phyloP scores from a whole-genome alignment of 2,797 vertebrate genomes.

The Schizopygopsis pylzovi region DNA sequence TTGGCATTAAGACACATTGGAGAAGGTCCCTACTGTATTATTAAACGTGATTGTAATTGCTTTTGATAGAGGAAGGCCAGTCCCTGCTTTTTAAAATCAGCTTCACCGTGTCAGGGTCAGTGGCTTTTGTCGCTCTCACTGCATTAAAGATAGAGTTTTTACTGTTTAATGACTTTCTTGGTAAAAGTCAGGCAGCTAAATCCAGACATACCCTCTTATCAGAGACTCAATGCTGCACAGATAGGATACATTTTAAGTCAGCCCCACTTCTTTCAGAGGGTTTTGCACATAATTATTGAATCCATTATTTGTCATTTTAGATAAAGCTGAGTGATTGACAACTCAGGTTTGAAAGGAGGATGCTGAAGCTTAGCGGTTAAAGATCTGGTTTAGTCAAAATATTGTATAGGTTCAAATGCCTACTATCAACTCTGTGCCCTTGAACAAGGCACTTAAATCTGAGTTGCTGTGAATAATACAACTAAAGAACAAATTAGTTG shows the following conservation, averaged over 20 bases:
- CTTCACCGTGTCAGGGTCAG: conserved; percentile 21
- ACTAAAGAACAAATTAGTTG: not conserved
- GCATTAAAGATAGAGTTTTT: conserved; percentile 45
- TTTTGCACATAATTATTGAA: conserved; percentile 41
- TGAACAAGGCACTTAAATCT: not conserved
- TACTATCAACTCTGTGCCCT: not conserved
- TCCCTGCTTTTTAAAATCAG: conserved; percentile 27
- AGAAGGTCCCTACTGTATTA: conserved; percentile 32
- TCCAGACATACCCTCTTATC: conserved; percentile 25
- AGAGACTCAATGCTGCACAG: conserved; percentile 9
- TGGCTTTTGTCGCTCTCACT: conserved; percentile 14
- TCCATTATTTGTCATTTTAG: conserved; percentile 38
- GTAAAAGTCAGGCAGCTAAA: conserved; percentile 43
- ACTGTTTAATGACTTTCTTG: conserved; percentile 49
- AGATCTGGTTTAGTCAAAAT: conserved; percentile 19
- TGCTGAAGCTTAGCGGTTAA: not conserved
- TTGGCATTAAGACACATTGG: conserved; percentile 12
- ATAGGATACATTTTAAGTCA: conserved; percentile 20
- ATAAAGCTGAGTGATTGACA: conserved; percentile 42
- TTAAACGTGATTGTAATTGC: conserved; percentile 42
- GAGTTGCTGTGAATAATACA: conserved; percentile 5
- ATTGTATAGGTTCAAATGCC: not conserved
- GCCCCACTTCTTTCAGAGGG: conserved; percentile 17
- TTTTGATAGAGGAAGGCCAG: conserved; percentile 44
- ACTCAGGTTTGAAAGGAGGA: not conserved